Evolutionary conservation across 2,888 invertebrate species (phyloP).

Genomic region (Apodemia mormo): DNA sequence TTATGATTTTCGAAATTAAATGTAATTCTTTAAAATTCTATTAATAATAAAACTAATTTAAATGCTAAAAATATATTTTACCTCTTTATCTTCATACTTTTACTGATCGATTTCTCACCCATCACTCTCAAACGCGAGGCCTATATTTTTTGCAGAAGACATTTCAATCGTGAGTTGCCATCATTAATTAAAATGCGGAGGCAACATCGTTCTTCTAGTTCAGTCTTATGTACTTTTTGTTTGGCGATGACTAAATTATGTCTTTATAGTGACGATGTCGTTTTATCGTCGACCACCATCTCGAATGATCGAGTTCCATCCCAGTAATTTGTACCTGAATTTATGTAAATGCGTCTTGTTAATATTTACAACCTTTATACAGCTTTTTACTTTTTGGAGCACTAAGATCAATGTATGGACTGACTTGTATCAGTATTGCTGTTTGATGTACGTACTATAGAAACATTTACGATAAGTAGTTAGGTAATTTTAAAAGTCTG

Average conservation of each 20-base stretch:
- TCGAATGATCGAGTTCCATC: constrained; percentile 64
- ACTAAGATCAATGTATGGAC: background rate
- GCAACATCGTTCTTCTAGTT: constrained; percentile 73
- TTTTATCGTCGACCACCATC: constrained; percentile 71
- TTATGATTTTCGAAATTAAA: too few relatives aligned
- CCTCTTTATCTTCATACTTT: background rate
- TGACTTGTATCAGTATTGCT: background rate
- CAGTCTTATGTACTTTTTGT: constrained; percentile 65
- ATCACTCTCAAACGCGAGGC: constrained; percentile 31
- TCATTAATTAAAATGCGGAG: constrained; percentile 72
- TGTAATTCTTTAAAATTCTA: too few relatives aligned
- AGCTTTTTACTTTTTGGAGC: constrained; percentile 8
- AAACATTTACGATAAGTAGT: background rate
- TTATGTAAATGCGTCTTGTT: constrained; percentile 46
- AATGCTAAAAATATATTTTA: background rate
- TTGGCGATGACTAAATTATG: constrained; percentile 74
- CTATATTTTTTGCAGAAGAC: constrained; percentile 48
- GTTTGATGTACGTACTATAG: background rate
- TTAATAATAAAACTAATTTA: too few relatives aligned
- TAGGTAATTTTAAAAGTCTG: background rate
- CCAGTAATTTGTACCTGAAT: constrained; percentile 75
- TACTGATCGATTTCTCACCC: background rate
- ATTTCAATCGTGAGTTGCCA: constrained; percentile 60
- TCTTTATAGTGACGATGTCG: constrained; percentile 72
- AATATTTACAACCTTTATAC: constrained; percentile 39